Conservation (phyloP, 2,113 vertebrate genomes). For the Apeltes quadracus region DNA sequence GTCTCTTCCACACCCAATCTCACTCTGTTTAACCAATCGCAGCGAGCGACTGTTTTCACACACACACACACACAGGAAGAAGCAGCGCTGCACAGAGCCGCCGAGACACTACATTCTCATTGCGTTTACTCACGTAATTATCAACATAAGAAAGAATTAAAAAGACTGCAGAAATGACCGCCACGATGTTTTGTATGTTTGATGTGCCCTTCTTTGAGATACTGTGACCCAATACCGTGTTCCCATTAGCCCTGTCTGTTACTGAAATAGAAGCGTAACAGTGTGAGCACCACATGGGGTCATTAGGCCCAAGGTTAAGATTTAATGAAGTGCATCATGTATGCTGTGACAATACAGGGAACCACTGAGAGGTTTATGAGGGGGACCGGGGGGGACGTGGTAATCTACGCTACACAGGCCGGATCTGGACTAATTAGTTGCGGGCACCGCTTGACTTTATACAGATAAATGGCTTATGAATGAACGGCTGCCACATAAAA, state of each 20-base stretch:
- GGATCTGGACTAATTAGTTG: not conserved
- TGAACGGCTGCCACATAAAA: no score
- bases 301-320: slow-evolving; percentile 45
- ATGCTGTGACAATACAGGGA: slow-evolving; percentile 18
- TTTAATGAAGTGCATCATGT: slow-evolving; percentile 45
- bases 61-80: not conserved
- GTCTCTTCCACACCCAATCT: not conserved
- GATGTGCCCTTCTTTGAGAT: not conserved
- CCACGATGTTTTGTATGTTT: not conserved
- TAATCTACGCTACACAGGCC: not conserved
- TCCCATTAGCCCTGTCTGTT: slow-evolving; percentile 11
- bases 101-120: no score
- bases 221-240: slow-evolving; percentile 12
- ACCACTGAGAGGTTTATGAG: slow-evolving; percentile 4
- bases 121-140: not conserved
- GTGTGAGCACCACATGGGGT: slow-evolving; percentile 36
- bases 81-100: slow-evolving; percentile 2
- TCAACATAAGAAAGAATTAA: not conserved
- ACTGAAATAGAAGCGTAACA: slow-evolving; percentile 49
- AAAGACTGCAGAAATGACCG: not conserved
- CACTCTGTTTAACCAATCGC: not conserved
- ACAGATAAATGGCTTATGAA: no score
- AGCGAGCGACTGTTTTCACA: not conserved
- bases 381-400: no score
- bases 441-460: not conserved